A percentile compares a stretch with the other conserved stretches of the same genome.
These are phyloP conservation scores for Orgyia antiqua DNA, from an alignment of 2,888 invertebrate genomes.

Conservation along the genomic window DNA sequence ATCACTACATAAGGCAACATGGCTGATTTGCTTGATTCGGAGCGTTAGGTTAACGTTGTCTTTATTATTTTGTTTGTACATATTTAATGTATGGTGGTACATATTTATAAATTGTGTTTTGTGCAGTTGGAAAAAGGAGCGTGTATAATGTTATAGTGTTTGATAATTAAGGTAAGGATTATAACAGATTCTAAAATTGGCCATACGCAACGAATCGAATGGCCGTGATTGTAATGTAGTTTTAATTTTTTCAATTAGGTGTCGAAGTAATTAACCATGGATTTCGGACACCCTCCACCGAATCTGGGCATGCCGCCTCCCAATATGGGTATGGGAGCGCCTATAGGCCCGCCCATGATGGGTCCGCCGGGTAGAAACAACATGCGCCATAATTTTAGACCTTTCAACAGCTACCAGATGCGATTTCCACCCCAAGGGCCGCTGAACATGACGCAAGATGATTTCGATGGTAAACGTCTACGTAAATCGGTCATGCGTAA, in stretches of 20 bases:
- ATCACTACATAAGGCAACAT: too few relatives aligned
- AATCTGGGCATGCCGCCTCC: slow-evolving; percentile 67
- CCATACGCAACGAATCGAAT: slow-evolving; percentile 23
- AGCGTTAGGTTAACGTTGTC: slow-evolving; percentile 45
- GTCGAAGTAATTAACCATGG: slow-evolving; percentile 65
- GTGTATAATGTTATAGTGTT: slow-evolving; percentile 61
- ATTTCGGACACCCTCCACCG: slow-evolving; percentile 70
- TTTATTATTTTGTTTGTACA: slow-evolving; percentile 30
- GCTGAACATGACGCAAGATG: slow-evolving; percentile 88
- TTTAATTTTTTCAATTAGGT: slow-evolving; percentile 71
- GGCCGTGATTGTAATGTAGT: slow-evolving; percentile 41
- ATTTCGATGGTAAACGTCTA: slow-evolving; percentile 97
- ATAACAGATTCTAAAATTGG: slow-evolving; percentile 19
- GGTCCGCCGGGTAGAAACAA: slow-evolving; percentile 62
- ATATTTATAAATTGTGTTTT: slow-evolving; percentile 30
- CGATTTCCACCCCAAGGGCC: slow-evolving; percentile 73
- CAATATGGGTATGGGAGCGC: slow-evolving; percentile 47
- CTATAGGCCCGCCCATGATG: slow-evolving; percentile 43
- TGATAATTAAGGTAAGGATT: slow-evolving; percentile 54
- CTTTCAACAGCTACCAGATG: slow-evolving; percentile 72
- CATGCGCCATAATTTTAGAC: slow-evolving; percentile 71
- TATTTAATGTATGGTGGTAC: slow-evolving; percentile 28
- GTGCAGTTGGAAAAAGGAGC: slow-evolving; percentile 40
- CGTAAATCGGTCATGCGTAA: slow-evolving; percentile 98
- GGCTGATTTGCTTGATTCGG: slow-evolving; percentile 33